Evolutionary conservation across 1,140 invertebrate genomes (phyloP).

Genomic region (Diuraphis noxia): DNA sequence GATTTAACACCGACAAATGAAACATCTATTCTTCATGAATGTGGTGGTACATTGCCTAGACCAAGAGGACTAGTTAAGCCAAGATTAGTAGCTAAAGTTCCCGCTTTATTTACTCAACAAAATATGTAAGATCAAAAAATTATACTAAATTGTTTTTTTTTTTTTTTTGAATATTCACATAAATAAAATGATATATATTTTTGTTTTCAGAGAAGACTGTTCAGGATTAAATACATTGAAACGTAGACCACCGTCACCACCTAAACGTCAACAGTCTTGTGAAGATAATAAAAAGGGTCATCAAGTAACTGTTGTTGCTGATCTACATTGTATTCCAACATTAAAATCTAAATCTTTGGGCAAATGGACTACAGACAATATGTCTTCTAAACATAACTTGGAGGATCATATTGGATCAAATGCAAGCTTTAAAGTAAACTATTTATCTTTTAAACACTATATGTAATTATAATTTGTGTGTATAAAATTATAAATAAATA

Average conservation of each 20-base stretch:
- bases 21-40: conserved; percentile 66
- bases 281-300: conserved; percentile 13
- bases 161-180: neutral
- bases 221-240: conserved; percentile 55
- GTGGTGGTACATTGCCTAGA: conserved; percentile 81
- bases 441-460: neutral
- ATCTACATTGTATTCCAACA: conserved; percentile 59
- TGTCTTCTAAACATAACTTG: conserved; percentile 63
- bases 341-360: conserved; percentile 61
- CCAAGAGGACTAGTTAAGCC: conserved; percentile 79
- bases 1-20: conserved; percentile 88
- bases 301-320: conserved; percentile 58
- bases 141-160: neutral
- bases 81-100: conserved; percentile 82
- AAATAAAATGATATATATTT: neutral
- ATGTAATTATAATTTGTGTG: neutral
- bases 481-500: conserved; percentile 21
- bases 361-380: conserved; percentile 61
- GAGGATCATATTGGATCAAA: conserved; percentile 74
- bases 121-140: conserved; percentile 56
- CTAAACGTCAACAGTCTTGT: conserved; percentile 68
- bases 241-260: conserved; percentile 74
- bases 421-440: conserved; percentile 80
- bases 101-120: conserved; percentile 62
- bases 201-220: conserved; percentile 40